Conservation (phyloP, 2,113 vertebrate genomes). For the Noctilio leporinus region DNA sequence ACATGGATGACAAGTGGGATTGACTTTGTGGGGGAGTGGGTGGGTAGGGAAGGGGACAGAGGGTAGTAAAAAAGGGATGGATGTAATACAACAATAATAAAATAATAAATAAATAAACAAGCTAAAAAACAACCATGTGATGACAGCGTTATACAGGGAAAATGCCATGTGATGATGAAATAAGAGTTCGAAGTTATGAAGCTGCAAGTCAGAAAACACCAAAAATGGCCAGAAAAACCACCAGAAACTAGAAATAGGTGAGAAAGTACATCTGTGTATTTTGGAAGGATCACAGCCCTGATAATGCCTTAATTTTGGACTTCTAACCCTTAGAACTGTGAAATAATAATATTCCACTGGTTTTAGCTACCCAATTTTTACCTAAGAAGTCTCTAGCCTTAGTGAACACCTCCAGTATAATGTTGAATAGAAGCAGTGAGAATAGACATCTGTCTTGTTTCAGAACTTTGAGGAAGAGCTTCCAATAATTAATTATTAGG, state of each 20-base stretch:
- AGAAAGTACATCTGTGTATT: background rate
- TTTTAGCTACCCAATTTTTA: background rate
- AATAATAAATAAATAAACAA: no score
- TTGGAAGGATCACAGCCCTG: background rate
- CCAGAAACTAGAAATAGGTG: background rate
- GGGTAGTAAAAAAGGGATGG: no score
- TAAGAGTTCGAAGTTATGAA: background rate
- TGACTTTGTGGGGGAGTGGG: no score
- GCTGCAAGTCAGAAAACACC: background rate
- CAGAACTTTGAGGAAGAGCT: background rate
- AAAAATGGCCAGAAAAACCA: background rate
- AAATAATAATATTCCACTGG: background rate
- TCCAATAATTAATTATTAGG: background rate
- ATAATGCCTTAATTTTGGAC: background rate
- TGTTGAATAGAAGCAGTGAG: background rate
- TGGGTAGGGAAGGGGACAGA: no score
- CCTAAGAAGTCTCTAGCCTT: background rate
- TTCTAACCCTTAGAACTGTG: background rate
- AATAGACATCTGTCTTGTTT: background rate
- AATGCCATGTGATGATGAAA: background rate
- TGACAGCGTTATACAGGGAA: background rate
- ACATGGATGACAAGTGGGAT: no score
- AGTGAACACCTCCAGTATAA: background rate
- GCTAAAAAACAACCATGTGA: background rate
- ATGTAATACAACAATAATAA: no score